phyloP scores from a whole-genome alignment of 2,888 invertebrate species.

The Rotaria sp. region DNA sequence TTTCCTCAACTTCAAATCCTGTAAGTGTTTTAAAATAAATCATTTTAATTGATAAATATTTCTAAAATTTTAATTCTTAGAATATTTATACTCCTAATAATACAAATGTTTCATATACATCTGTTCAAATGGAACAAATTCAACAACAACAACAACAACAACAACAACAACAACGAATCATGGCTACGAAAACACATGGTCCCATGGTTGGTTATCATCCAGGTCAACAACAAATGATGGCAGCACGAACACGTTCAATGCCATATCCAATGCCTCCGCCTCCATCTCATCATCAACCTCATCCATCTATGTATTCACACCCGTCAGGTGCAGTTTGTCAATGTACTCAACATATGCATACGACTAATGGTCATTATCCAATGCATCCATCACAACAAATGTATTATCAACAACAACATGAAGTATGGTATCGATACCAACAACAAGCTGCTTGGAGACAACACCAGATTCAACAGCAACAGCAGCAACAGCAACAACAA shows the following conservation, averaged over 20 bases:
- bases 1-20: not conserved
- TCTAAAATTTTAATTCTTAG: not conserved
- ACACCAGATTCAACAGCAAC: not conserved
- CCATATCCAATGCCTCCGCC: constrained; percentile 1
- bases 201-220: not conserved
- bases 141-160: not conserved
- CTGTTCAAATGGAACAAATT: not conserved
- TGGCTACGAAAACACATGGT: not conserved
- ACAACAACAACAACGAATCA: not conserved
- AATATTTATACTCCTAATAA: not conserved
- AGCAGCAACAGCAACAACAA: not conserved
- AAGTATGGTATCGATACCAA: not conserved
- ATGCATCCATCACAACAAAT: constrained; percentile 12
- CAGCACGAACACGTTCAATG: not conserved
- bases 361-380: not conserved
- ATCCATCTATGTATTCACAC: not conserved
- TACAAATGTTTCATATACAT: not conserved
- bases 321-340: not conserved
- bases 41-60: not conserved
- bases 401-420: constrained; percentile 1
- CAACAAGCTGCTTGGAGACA: not conserved
- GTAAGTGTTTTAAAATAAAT: not conserved
- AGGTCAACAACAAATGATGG: constrained; percentile 12
- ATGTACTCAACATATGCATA: not conserved
- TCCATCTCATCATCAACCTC: not conserved